Conservation (phyloP, 1,140 invertebrate species). For the Choristoneura fumiferana region DNA sequence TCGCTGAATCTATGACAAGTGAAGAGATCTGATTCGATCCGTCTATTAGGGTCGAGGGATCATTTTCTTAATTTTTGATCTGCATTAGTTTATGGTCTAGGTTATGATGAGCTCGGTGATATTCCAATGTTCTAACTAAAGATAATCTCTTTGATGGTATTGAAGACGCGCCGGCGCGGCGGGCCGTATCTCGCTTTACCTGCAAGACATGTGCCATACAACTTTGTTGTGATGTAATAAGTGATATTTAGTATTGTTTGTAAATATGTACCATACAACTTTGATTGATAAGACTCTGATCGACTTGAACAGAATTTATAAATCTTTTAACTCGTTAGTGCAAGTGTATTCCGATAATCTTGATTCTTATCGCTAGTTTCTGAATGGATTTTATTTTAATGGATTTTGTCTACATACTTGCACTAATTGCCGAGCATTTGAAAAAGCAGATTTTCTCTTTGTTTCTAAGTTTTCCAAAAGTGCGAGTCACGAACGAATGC, state of each 20-base stretch:
- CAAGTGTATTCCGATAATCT: conserved; percentile 35
- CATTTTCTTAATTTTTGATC: conserved; percentile 61
- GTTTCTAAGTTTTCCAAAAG: conserved; percentile 47
- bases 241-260: conserved; percentile 78
- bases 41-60: conserved; percentile 36
- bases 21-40: conserved; percentile 67
- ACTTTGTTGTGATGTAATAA: conserved; percentile 76
- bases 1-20: conserved; percentile 74
- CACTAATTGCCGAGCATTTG: conserved; percentile 24
- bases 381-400: conserved; percentile 34
- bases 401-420: conserved; percentile 21
- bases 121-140: conserved; percentile 55
- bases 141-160: conserved; percentile 49
- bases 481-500: conserved; percentile 42
- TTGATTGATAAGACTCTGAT: conserved; percentile 53
- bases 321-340: conserved; percentile 49
- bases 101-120: conserved; percentile 63
- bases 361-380: background rate
- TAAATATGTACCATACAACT: conserved; percentile 76
- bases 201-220: conserved; percentile 74
- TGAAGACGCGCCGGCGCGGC: conserved; percentile 61
- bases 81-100: conserved; percentile 62
- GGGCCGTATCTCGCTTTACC: conserved; percentile 52
- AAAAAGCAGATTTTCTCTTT: conserved; percentile 34
- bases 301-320: conserved; percentile 44